A percentile compares a stretch with the other conserved stretches of the same genome.
Evolutionary conservation across 1,140 invertebrate genomes (phyloP).

Genomic region (Drosophila parvula): DNA sequence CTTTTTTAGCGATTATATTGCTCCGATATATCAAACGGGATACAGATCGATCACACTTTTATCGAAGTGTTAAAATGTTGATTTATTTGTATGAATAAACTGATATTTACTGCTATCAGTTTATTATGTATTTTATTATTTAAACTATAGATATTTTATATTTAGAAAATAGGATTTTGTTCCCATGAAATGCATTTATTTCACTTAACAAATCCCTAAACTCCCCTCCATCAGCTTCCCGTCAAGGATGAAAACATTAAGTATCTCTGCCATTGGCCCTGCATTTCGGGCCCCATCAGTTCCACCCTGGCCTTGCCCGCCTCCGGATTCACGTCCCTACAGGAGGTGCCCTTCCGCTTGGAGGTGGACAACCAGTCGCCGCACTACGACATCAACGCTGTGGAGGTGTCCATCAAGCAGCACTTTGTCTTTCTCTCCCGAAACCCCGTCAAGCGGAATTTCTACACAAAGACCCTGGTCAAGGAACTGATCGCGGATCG

Average conservation of each 20-base stretch:
- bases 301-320: constrained; percentile 66
- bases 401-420: constrained; percentile 77
- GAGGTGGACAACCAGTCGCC: constrained; percentile 81
- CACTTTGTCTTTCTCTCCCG: constrained; percentile 79
- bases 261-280: constrained; percentile 82
- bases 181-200: no score
- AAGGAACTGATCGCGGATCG: constrained; percentile 68
- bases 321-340: constrained; percentile 72
- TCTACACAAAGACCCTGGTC: constrained; percentile 70
- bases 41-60: no score
- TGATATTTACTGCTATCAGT: no score
- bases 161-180: background rate
- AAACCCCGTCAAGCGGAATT: constrained; percentile 76
- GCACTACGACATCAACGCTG: constrained; percentile 72
- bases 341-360: constrained; percentile 71
- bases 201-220: background rate
- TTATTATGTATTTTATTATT: no score
- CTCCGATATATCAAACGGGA: no score
- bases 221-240: constrained; percentile 44
- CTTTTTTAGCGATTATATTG: no score
- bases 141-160: background rate
- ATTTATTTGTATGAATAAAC: no score
- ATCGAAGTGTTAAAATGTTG: no score
- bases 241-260: constrained; percentile 78
- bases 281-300: constrained; percentile 75